Evolutionary conservation across 2,888 invertebrate genomes (phyloP).

Genomic region (Nezara viridula): DNA sequence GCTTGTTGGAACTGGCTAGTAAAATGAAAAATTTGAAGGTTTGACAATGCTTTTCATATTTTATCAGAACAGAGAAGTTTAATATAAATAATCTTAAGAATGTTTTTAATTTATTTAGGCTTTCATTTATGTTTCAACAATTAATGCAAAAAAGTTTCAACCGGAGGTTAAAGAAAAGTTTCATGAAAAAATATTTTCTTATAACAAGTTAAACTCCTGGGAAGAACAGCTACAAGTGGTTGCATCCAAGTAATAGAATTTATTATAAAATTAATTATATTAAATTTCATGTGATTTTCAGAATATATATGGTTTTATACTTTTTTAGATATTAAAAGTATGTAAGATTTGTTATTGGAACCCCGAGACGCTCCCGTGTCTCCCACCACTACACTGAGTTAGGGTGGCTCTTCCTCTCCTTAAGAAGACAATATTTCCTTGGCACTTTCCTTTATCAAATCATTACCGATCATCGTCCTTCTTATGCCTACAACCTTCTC

Average conservation of each 20-base stretch:
- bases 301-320: not conserved
- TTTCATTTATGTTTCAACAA: slow-evolving; percentile 56
- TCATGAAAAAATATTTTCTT: slow-evolving; percentile 41
- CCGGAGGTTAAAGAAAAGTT: slow-evolving; percentile 44
- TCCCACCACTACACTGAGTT: no score
- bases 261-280: not conserved
- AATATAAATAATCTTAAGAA: not conserved
- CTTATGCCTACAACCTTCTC: no score
- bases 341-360: no score
- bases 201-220: not conserved
- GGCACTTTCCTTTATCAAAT: no score
- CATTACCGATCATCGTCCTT: no score
- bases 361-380: no score
- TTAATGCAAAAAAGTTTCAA: not conserved
- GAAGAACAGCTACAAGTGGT: slow-evolving; percentile 21
- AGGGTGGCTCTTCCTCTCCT: no score
- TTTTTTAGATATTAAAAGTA: not conserved
- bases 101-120: slow-evolving; percentile 35
- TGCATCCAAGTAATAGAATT: slow-evolving; percentile 39
- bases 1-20: slow-evolving; percentile 83
- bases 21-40: slow-evolving; percentile 81
- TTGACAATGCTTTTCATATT: slow-evolving; percentile 41
- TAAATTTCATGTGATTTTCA: not conserved
- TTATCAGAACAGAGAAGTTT: not conserved
- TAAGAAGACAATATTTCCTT: no score